Evolutionary conservation across 2,888 invertebrate species (phyloP).

Genomic region (Tetrapedia diversipes): DNA sequence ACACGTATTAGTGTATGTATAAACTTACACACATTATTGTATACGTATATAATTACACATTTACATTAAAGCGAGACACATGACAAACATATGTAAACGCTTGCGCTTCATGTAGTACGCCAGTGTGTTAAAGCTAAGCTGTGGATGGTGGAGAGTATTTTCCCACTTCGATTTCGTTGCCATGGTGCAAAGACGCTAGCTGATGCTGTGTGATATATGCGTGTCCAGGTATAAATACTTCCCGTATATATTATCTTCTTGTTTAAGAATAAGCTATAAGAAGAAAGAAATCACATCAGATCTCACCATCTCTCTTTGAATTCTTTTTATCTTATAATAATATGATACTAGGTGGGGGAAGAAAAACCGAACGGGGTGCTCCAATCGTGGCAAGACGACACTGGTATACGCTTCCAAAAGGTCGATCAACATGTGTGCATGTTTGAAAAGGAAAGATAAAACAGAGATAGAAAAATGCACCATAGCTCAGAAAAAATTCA

Average conservation of each 20-base stretch:
- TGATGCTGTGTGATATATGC: background rate
- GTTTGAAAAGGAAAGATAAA: slow-evolving; percentile 6
- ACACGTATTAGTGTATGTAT: background rate
- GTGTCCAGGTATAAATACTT: background rate
- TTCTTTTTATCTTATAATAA: background rate
- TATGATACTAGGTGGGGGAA: background rate
- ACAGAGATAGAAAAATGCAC: background rate
- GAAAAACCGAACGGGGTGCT: background rate
- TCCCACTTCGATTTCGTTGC: background rate
- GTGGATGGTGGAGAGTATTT: background rate
- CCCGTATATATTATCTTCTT: slow-evolving; percentile 5
- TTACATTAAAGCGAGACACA: slow-evolving; percentile 14
- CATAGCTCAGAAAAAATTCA: background rate
- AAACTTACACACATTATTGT: background rate
- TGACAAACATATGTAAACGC: slow-evolving; percentile 34
- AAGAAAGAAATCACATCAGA: background rate
- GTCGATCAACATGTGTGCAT: slow-evolving; percentile 39
- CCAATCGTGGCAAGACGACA: background rate
- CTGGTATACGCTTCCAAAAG: slow-evolving; percentile 31
- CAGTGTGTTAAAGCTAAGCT: slow-evolving; percentile 1
- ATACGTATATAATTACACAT: slow-evolving; percentile 4
- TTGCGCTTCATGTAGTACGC: slow-evolving; percentile 33
- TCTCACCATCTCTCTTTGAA: background rate
- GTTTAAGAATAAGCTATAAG: background rate
- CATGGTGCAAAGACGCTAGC: background rate